Conservation (phyloP, 1,140 invertebrate species). For the Scaptodrosophila lebanonensis region DNA sequence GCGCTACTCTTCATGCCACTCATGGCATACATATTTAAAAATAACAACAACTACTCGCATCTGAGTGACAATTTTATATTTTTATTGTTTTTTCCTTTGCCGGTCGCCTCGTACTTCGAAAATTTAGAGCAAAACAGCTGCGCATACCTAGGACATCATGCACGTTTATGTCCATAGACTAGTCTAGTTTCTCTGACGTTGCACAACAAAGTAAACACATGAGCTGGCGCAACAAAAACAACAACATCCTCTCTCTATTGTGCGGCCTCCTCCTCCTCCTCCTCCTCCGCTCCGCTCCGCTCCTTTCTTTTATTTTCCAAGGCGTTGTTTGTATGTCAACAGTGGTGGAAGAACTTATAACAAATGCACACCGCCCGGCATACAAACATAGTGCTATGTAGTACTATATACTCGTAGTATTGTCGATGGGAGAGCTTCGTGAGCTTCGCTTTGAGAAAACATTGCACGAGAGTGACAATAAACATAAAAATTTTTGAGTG, state of each 20-base stretch:
- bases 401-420: no score
- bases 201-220: conserved; percentile 31
- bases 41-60: conserved; percentile 24
- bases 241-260: conserved; percentile 17
- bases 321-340: conserved; percentile 63
- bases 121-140: conserved; percentile 55
- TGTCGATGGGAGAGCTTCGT: no score
- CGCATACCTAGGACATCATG: conserved; percentile 27
- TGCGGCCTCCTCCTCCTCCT: neutral
- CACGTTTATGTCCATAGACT: conserved; percentile 9
- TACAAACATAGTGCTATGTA: no score
- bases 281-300: neutral
- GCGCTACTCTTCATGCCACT: conserved; percentile 21
- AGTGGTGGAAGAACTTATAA: conserved; percentile 19
- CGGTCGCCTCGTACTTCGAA: no score
- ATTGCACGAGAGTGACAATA: conserved; percentile 55
- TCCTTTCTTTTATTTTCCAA: conserved; percentile 27
- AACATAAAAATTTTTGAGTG: conserved; percentile 16
- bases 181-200: conserved; percentile 12
- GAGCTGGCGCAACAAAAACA: conserved; percentile 20
- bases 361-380: no score
- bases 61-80: conserved; percentile 17
- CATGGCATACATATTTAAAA: conserved; percentile 21
- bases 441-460: no score
- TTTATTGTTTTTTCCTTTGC: conserved; percentile 20